Evolutionary conservation across 2,888 invertebrate species (phyloP).

Genomic region (Spisula solida): DNA sequence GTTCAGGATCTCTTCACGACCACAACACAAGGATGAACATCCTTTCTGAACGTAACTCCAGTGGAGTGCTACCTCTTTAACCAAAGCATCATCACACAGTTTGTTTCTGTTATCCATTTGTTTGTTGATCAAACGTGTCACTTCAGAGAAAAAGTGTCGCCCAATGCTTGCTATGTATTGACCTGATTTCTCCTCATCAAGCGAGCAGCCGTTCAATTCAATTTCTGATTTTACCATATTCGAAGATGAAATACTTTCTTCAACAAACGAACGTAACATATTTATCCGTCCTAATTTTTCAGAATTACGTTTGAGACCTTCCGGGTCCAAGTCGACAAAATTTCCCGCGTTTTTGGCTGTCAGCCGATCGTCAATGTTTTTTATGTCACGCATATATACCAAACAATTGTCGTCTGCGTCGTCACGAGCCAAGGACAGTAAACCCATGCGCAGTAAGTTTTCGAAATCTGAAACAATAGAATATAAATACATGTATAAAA

Average conservation of each 20-base stretch:
- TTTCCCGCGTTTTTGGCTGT: constrained; percentile 64
- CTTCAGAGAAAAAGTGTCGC: constrained; percentile 74
- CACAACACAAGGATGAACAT: constrained; percentile 77
- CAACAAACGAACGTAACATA: constrained; percentile 37
- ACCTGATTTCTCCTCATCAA: constrained; percentile 62
- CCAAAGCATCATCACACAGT: constrained; percentile 74
- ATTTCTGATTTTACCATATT: constrained; percentile 67
- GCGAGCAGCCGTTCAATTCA: constrained; percentile 60
- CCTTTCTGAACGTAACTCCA: constrained; percentile 71
- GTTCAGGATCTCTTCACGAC: constrained; percentile 76
- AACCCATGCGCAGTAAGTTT: constrained; percentile 71
- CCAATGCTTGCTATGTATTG: constrained; percentile 76
- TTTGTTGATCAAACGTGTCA: constrained; percentile 76
- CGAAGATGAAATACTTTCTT: constrained; percentile 38
- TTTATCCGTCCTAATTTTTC: constrained; percentile 44
- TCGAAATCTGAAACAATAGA: constrained; percentile 74
- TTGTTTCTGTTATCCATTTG: constrained; percentile 65
- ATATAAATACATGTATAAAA: no score
- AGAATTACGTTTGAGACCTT: constrained; percentile 32
- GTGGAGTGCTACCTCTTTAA: constrained; percentile 78
- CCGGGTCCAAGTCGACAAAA: constrained; percentile 63
- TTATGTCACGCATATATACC: constrained; percentile 70
- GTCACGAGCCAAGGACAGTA: constrained; percentile 59
- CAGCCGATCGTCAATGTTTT: constrained; percentile 66
- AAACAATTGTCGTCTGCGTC: constrained; percentile 69